Conservation (phyloP, 2,888 invertebrate species). For the Odontocolon sp. region DNA sequence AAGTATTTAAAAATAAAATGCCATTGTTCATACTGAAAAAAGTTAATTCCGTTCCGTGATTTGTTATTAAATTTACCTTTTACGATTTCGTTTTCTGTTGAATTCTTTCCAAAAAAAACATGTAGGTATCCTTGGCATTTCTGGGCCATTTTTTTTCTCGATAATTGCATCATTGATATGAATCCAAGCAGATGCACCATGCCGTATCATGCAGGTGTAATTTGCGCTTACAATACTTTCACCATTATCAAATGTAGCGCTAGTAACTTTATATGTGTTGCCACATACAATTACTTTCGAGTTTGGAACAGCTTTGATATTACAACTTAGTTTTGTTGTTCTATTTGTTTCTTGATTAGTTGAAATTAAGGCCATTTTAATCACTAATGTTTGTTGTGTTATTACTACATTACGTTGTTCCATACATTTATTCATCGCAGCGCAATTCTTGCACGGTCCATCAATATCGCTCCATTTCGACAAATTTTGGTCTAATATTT, state of each 20-base stretch:
- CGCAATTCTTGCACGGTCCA: neutral
- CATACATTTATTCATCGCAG: neutral
- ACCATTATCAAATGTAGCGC: conserved; percentile 28
- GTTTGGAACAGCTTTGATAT: conserved; percentile 19
- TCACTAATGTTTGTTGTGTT: neutral
- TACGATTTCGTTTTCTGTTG: neutral
- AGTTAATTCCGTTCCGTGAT: no score
- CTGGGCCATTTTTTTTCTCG: conserved; percentile 15
- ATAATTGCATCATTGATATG: conserved; percentile 14
- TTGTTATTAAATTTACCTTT: no score
- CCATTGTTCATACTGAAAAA: no score
- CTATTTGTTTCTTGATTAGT: neutral
- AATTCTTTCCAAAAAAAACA: conserved; percentile 22
- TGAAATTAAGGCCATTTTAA: neutral
- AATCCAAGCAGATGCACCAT: conserved; percentile 19
- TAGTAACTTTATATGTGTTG: conserved; percentile 17
- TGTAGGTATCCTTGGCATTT: conserved; percentile 20
- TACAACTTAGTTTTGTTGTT: conserved; percentile 1
- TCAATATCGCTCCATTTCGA: neutral
- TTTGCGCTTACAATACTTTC: neutral
- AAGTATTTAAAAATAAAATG: no score
- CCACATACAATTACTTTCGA: neutral
- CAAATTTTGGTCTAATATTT: neutral
- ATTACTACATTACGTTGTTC: neutral
- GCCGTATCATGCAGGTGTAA: conserved; percentile 31